These are phyloP conservation scores for Trididemnum nubilum DNA, from an alignment of 23 tunicate species.

Conservation along the genomic window DNA sequence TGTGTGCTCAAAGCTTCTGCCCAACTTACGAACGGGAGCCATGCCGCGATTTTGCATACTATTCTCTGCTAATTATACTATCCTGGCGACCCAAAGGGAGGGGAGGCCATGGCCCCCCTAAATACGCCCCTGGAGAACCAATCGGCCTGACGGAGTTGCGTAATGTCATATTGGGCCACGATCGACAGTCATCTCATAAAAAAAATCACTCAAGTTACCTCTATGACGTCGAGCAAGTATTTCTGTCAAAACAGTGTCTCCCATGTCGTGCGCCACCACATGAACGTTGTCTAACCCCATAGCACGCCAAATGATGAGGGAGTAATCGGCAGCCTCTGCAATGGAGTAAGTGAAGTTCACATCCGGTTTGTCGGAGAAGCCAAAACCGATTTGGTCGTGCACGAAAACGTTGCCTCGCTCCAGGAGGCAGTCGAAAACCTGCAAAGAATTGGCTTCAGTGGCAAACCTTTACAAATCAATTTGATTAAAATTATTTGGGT, in stretches of 20 bases:
- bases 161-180: too few species aligned
- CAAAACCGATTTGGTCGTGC: slow-evolving; percentile 97
- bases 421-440: slow-evolving; percentile 60
- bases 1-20: too few species aligned
- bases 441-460: neutral
- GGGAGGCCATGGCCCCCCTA: too few species aligned
- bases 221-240: slow-evolving; percentile 78
- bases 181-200: too few species aligned
- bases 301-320: slow-evolving; percentile 57
- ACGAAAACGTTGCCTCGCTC: slow-evolving; percentile 73
- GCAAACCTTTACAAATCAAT: neutral
- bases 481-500: neutral
- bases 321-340: slow-evolving; percentile 85
- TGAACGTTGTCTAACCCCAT: slow-evolving; percentile 63
- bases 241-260: slow-evolving; percentile 91
- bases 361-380: slow-evolving; percentile 89
- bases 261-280: slow-evolving; percentile 96
- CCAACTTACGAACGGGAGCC: too few species aligned
- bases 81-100: too few species aligned
- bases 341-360: slow-evolving; percentile 86
- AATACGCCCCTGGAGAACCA: too few species aligned
- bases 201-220: slow-evolving; percentile 30
- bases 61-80: too few species aligned
- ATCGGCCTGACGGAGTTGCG: too few species aligned
- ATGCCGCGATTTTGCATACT: too few species aligned